Percentiles rank a stretch among this genome's conserved stretches.
These are phyloP conservation scores for Piprites chloris DNA, from an alignment of 2,113 vertebrate genomes.

Conservation along the genomic window DNA sequence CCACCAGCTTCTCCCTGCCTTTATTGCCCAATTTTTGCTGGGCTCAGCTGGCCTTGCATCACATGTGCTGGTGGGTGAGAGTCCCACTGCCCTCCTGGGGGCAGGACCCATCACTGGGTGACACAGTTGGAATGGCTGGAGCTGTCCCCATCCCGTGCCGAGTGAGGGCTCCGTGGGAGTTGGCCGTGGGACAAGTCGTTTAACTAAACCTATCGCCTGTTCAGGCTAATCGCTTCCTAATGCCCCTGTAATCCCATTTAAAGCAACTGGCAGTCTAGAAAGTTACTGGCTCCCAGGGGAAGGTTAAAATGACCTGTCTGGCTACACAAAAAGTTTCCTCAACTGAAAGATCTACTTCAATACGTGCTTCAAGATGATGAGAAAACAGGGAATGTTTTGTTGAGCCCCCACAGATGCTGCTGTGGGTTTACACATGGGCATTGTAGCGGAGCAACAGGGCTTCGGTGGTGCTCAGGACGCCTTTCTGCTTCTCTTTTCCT, in stretches of 20 bases:
- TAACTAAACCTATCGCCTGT: conserved; percentile 9
- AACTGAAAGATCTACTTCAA: neutral
- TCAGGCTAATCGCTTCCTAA: conserved; percentile 49
- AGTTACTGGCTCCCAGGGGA: neutral
- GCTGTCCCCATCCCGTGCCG: rapidly evolving
- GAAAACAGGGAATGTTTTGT: neutral
- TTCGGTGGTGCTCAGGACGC: neutral
- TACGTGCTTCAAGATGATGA: rapidly evolving
- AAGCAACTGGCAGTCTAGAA: conserved; percentile 40
- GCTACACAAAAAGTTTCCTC: neutral
- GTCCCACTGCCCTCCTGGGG: rapidly evolving
- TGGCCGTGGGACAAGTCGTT: neutral
- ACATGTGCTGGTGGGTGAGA: neutral
- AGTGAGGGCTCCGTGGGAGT: neutral
- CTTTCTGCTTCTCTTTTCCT: neutral
- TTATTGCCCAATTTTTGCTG: neutral
- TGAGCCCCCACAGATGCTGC: neutral
- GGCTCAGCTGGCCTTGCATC: neutral
- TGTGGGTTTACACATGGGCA: neutral
- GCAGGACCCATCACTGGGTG: rapidly evolving
- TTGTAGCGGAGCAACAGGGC: no score
- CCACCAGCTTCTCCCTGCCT: neutral
- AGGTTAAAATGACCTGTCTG: neutral
- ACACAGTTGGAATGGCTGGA: neutral
- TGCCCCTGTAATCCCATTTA: conserved; percentile 46